These are phyloP conservation scores for Drosophila subsilvestris DNA, from an alignment of 2,888 invertebrate species.

Conservation along the genomic window DNA sequence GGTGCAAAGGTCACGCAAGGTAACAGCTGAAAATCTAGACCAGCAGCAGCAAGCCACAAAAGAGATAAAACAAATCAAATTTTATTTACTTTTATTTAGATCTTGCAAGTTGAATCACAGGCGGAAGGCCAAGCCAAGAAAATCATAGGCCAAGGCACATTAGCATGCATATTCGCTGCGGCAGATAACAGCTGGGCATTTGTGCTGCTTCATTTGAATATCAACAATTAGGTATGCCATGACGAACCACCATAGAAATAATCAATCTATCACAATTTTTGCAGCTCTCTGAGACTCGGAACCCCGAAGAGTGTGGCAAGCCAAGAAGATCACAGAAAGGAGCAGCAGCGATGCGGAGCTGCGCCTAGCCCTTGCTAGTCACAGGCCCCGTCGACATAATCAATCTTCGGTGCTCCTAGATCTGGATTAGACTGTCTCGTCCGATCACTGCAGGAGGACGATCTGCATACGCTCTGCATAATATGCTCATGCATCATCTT, in stretches of 20 bases:
- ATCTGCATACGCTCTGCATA: conserved; percentile 46
- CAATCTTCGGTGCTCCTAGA: conserved; percentile 39
- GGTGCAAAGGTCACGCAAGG: conserved; percentile 56
- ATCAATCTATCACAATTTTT: conserved; percentile 27
- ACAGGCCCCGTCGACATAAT: conserved; percentile 32
- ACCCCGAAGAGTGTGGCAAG: background rate
- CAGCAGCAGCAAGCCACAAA: background rate
- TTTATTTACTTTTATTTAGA: background rate
- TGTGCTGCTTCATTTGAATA: background rate
- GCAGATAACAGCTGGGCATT: too few relatives aligned
- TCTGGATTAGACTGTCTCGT: conserved; percentile 32
- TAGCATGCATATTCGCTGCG: background rate
- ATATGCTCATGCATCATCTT: conserved; percentile 45
- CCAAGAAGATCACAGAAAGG: conserved; percentile 2
- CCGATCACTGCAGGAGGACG: background rate
- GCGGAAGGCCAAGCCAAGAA: background rate
- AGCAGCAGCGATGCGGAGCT: conserved; percentile 5
- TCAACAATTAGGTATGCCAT: background rate
- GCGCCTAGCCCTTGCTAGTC: conserved; percentile 1
- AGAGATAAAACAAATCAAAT: background rate
- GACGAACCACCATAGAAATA: conserved; percentile 8
- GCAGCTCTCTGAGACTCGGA: background rate
- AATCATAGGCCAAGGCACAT: background rate
- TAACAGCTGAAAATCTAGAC: conserved; percentile 42
- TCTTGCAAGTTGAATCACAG: too few relatives aligned